These are phyloP conservation scores for Tetramorium bicarinatum DNA, from an alignment of 2,888 invertebrate species.

Conservation along the genomic window DNA sequence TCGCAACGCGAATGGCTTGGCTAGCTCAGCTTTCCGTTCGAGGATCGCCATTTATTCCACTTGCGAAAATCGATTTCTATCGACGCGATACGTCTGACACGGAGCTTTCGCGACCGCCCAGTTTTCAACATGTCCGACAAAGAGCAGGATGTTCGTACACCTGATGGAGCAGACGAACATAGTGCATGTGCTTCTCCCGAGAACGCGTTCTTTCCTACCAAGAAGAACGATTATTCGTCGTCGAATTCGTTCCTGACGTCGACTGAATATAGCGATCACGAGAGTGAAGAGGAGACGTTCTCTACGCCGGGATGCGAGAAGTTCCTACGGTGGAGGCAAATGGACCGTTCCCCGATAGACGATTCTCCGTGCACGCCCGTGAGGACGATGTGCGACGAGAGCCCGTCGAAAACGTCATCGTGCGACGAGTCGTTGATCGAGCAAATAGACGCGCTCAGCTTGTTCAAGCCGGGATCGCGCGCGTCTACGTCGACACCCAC, in stretches of 20 bases:
- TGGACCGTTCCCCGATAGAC: neutral
- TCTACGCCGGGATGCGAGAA: neutral
- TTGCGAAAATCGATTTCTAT: slow-evolving; percentile 17
- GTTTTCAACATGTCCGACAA: slow-evolving; percentile 10
- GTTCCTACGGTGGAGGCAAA: neutral
- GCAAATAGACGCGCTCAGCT: neutral
- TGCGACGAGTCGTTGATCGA: neutral
- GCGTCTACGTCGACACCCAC: neutral
- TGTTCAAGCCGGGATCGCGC: neutral
- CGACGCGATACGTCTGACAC: neutral
- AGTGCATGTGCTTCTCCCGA: neutral
- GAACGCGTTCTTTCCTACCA: neutral
- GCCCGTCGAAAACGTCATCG: neutral
- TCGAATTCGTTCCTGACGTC: neutral
- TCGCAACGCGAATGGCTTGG: neutral
- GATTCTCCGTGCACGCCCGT: neutral
- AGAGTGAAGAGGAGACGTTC: neutral
- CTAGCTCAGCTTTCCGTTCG: neutral
- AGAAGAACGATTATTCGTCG: neutral
- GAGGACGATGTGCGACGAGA: neutral
- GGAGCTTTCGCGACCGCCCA: neutral
- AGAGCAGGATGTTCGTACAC: neutral
- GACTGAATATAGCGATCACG: neutral
- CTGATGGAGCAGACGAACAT: too few species aligned
- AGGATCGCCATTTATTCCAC: slow-evolving; percentile 1